Conservation (phyloP, 2,888 invertebrate genomes). For the Calameuta filiformis region DNA sequence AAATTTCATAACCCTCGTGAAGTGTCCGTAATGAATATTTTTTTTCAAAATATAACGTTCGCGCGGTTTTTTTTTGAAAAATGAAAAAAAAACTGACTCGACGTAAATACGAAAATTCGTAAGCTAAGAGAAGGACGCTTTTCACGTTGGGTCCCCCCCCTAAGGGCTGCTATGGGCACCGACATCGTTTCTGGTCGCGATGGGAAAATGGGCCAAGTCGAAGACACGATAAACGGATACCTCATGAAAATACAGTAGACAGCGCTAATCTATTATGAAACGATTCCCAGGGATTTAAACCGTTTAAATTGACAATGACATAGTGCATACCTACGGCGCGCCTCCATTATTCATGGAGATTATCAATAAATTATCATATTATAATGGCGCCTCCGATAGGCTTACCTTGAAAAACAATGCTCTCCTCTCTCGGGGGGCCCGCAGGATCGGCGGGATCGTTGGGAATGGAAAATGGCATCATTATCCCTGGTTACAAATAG, state of each 20-base stretch:
- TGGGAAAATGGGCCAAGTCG: constrained; percentile 17
- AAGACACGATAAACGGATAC: constrained; percentile 6
- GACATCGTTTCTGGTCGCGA: constrained; percentile 8
- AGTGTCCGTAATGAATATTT: neutral
- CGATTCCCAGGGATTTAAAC: constrained; percentile 46
- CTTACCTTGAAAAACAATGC: constrained; percentile 40
- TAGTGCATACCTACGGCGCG: constrained; percentile 43
- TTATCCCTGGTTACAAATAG: neutral
- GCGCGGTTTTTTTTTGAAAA: neutral
- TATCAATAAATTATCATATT: constrained; percentile 61
- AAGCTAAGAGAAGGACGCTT: neutral
- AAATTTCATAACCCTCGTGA: neutral
- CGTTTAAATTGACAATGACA: constrained; percentile 57
- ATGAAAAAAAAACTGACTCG: neutral
- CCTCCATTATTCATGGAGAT: constrained; percentile 60
- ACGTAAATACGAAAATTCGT: neutral
- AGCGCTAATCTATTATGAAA: constrained; percentile 56
- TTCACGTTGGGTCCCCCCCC: neutral
- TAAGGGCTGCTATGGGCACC: neutral
- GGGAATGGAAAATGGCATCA: neutral
- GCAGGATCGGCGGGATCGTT: neutral
- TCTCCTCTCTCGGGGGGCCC: neutral
- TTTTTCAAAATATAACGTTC: neutral
- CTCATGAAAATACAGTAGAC: constrained; percentile 15
- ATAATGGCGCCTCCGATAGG: constrained; percentile 50